Evolutionary conservation across 2,797 vertebrate species (phyloP).

Genomic region (Acipenser transmontanus): DNA sequence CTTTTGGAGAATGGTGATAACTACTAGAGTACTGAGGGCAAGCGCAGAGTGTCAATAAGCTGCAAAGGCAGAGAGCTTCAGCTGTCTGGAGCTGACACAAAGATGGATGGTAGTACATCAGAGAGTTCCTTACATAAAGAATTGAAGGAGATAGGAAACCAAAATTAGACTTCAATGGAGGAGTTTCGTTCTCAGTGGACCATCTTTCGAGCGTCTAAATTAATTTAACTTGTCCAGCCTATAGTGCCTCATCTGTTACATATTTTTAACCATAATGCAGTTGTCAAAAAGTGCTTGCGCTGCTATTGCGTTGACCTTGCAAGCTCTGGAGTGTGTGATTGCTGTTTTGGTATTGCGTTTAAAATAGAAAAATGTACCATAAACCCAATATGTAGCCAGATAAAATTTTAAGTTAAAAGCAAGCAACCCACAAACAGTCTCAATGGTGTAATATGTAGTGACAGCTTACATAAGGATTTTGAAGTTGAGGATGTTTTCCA

Average conservation of each 20-base stretch:
- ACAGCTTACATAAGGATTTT: background rate
- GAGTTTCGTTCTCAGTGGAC: constrained; percentile 51
- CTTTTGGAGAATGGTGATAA: constrained; percentile 62
- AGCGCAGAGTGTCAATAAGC: constrained; percentile 61
- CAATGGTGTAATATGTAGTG: background rate
- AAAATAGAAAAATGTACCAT: background rate
- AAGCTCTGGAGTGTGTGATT: background rate
- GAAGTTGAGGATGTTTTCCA: background rate
- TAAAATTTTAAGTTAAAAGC: no score
- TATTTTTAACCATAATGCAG: constrained; percentile 44
- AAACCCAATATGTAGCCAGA: background rate
- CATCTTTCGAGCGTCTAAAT: constrained; percentile 50
- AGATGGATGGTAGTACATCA: constrained; percentile 58
- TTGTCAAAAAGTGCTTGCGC: constrained; percentile 48
- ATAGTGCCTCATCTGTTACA: constrained; percentile 52
- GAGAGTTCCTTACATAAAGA: constrained; percentile 58
- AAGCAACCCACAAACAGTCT: no score
- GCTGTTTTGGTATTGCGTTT: background rate
- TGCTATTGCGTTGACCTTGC: constrained; percentile 13
- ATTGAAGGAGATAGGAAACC: constrained; percentile 55
- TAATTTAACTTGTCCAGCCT: constrained; percentile 51
- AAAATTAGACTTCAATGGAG: constrained; percentile 59
- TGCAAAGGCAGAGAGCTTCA: constrained; percentile 53
- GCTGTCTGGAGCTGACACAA: constrained; percentile 49
- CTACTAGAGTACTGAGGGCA: constrained; percentile 54